phyloP scores from a whole-genome alignment of 2,888 invertebrate genomes.

The Lordiphosa fenestrarum region DNA sequence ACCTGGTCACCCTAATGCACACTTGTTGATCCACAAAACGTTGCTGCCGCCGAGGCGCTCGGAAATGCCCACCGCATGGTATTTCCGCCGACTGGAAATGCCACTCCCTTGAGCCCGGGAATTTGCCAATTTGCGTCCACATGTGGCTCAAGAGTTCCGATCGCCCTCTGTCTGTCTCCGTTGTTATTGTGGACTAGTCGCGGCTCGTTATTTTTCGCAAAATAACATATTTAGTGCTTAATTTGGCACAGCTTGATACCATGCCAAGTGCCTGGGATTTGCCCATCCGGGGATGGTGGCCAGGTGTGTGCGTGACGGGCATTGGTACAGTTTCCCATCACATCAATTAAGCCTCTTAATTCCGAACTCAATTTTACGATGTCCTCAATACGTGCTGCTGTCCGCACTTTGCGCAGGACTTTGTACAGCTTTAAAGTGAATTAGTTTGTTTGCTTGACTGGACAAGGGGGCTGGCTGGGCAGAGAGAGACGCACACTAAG shows the following conservation, averaged over 20 bases:
- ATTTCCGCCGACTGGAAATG: slow-evolving; percentile 30
- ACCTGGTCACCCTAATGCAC: slow-evolving; percentile 35
- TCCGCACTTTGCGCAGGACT: background rate
- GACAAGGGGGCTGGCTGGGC: background rate
- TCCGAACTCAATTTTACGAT: slow-evolving; percentile 37
- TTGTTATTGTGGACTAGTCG: background rate
- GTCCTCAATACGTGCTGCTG: slow-evolving; percentile 34
- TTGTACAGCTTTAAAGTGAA: slow-evolving; percentile 23
- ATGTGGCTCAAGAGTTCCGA: slow-evolving; percentile 1
- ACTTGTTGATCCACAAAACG: slow-evolving; percentile 14
- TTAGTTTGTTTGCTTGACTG: background rate
- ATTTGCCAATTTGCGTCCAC: slow-evolving; percentile 5
- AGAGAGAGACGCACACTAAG: background rate
- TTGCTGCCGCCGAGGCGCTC: slow-evolving; percentile 23
- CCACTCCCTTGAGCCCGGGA: slow-evolving; percentile 10
- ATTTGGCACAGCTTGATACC: slow-evolving; percentile 12
- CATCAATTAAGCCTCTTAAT: too few species aligned
- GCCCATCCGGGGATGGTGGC: too few species aligned
- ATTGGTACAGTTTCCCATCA: too few species aligned
- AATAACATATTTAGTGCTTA: slow-evolving; percentile 8
- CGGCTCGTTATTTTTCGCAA: background rate
- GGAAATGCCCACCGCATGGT: slow-evolving; percentile 36
- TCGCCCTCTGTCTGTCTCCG: background rate
- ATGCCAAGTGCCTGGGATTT: too few species aligned
- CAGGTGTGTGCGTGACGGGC: too few species aligned